Percentiles rank a stretch among this genome's conserved stretches.
phyloP scores from a whole-genome alignment of 2,797 vertebrate genomes.

The Alouatta caraya region DNA sequence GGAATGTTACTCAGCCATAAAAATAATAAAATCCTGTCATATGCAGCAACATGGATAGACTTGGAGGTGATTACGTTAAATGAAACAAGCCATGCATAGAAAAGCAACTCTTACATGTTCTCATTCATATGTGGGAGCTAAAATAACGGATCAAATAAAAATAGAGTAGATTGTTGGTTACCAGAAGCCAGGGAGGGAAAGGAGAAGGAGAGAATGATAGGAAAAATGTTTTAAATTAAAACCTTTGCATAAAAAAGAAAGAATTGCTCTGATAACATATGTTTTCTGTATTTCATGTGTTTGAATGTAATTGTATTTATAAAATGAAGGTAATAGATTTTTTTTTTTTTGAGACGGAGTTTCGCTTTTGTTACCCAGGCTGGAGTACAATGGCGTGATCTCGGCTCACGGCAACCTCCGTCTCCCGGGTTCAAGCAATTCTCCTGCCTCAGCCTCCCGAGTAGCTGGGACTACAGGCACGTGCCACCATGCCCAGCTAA shows the following conservation, averaged over 20 bases:
- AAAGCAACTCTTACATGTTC: background rate
- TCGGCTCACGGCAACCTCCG: too few relatives aligned
- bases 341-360: too few relatives aligned
- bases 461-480: too few relatives aligned
- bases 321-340: too few relatives aligned
- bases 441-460: too few relatives aligned
- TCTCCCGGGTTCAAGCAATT: too few relatives aligned
- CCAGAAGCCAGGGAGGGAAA: background rate
- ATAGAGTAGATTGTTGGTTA: background rate
- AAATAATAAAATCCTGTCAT: background rate
- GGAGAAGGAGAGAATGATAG: background rate
- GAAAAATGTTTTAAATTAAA: background rate
- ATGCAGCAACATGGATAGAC: background rate
- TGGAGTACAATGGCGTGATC: too few relatives aligned
- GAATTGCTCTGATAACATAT: background rate
- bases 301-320: background rate
- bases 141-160: background rate
- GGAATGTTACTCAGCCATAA: background rate
- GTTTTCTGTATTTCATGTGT: background rate
- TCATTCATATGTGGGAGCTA: background rate
- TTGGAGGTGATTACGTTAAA: background rate
- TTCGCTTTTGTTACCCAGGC: too few relatives aligned
- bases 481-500: too few relatives aligned
- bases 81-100: background rate
- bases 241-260: background rate